Evolutionary conservation across 2,113 vertebrate genomes (phyloP).

Genomic region (Nesospiza acunhae): DNA sequence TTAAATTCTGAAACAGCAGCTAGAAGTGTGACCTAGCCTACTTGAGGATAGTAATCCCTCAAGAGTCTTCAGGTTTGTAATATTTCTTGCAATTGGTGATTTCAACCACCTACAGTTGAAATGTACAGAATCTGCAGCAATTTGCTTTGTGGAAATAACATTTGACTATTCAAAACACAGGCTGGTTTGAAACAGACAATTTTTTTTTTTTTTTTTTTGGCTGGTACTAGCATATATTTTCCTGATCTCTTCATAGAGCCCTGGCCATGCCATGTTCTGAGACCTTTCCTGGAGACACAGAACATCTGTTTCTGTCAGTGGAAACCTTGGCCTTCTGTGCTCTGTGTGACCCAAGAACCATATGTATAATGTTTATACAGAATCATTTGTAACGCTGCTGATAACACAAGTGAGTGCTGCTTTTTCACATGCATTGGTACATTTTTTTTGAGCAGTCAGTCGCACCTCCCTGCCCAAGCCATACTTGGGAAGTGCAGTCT

Average conservation of each 20-base stretch:
- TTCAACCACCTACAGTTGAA: neutral
- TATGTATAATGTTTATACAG: neutral
- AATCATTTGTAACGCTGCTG: neutral
- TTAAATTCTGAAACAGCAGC: neutral
- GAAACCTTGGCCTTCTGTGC: neutral
- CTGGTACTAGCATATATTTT: neutral
- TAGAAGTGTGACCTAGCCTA: neutral
- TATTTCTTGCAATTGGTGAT: neutral
- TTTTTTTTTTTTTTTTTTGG: neutral
- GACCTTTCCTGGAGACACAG: neutral
- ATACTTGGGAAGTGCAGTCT: neutral
- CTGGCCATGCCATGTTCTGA: neutral
- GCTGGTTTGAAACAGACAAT: neutral
- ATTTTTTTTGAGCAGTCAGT: neutral
- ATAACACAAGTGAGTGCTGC: neutral
- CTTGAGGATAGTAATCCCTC: neutral
- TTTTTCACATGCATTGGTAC: neutral
- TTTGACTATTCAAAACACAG: neutral
- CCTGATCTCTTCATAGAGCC: neutral
- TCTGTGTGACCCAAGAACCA: neutral
- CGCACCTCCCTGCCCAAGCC: neutral
- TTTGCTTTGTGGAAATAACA: neutral
- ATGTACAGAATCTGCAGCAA: neutral
- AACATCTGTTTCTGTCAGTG: neutral
- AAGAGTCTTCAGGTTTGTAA: neutral